Conservation (phyloP, 2,797 vertebrate genomes). For the Kryptolebias ocellatus region DNA sequence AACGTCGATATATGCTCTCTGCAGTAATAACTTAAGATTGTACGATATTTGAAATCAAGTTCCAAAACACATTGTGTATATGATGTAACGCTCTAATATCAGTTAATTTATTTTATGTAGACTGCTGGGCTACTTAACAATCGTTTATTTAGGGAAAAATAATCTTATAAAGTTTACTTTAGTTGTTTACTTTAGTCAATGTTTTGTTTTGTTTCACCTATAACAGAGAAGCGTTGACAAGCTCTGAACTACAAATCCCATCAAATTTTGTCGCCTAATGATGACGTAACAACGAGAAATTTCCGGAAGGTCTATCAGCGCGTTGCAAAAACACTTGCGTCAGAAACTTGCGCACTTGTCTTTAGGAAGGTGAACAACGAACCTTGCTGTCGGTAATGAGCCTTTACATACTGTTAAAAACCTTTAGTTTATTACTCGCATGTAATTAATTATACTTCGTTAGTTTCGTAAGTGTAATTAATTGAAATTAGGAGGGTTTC, state of each 20-base stretch:
- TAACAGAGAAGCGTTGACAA: not conserved
- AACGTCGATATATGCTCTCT: too few relatives aligned
- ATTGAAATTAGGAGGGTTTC: rapidly evolving
- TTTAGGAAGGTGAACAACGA: constrained; percentile 57
- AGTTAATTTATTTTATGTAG: too few relatives aligned
- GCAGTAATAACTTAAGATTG: too few relatives aligned
- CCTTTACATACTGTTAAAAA: not conserved
- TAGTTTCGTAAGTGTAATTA: rapidly evolving
- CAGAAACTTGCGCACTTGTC: constrained; percentile 58
- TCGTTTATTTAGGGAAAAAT: too few relatives aligned
- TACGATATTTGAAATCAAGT: too few relatives aligned
- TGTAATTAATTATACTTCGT: too few relatives aligned
- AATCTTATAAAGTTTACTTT: not conserved
- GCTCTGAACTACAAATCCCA: constrained; percentile 53
- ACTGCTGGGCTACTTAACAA: too few relatives aligned
- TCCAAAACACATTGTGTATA: too few relatives aligned
- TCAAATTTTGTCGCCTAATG: constrained; percentile 35
- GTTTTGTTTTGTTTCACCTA: not conserved
- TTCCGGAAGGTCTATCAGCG: constrained; percentile 57
- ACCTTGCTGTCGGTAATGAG: constrained; percentile 38
- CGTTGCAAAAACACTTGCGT: constrained; percentile 66
- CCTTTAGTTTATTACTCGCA: rapidly evolving
- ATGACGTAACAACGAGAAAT: constrained; percentile 46
- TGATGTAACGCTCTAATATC: too few relatives aligned
- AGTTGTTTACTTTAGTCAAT: not conserved